phyloP scores from a whole-genome alignment of 2,888 invertebrate species.

The Apoda limacodes region DNA sequence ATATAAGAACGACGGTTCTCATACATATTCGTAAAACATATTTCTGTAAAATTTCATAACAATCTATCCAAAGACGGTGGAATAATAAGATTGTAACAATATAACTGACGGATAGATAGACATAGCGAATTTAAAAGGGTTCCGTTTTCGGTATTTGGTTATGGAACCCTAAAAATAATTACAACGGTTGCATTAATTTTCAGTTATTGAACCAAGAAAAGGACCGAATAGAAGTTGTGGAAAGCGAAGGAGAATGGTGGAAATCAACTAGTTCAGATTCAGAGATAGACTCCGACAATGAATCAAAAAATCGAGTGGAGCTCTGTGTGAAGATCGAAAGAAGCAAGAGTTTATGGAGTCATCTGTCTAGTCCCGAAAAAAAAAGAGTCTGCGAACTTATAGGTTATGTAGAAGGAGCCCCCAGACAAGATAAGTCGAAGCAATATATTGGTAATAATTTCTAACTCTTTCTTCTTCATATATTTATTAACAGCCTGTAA shows the following conservation, averaged over 20 bases:
- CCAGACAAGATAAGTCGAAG: slow-evolving; percentile 51
- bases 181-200: no score
- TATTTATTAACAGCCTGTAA: not conserved
- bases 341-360: slow-evolving; percentile 68
- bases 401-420: slow-evolving; percentile 71
- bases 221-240: slow-evolving; percentile 54
- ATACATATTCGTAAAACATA: no score
- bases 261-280: slow-evolving; percentile 36
- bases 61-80: no score
- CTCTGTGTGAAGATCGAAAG: slow-evolving; percentile 66
- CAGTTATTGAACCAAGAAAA: slow-evolving; percentile 53
- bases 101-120: no score
- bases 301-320: slow-evolving; percentile 38
- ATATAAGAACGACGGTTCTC: no score
- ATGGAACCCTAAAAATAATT: no score
- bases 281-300: slow-evolving; percentile 31
- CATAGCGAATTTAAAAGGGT: no score
- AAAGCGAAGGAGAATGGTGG: slow-evolving; percentile 63
- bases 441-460: slow-evolving; percentile 69
- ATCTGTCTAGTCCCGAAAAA: slow-evolving; percentile 74
- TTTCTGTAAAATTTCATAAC: no score
- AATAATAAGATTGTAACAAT: no score
- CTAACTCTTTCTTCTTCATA: slow-evolving; percentile 1
- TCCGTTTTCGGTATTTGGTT: no score
- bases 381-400: slow-evolving; percentile 72